phyloP scores from a whole-genome alignment of 2,797 vertebrate species.

The Hapalemur alaotrensis region DNA sequence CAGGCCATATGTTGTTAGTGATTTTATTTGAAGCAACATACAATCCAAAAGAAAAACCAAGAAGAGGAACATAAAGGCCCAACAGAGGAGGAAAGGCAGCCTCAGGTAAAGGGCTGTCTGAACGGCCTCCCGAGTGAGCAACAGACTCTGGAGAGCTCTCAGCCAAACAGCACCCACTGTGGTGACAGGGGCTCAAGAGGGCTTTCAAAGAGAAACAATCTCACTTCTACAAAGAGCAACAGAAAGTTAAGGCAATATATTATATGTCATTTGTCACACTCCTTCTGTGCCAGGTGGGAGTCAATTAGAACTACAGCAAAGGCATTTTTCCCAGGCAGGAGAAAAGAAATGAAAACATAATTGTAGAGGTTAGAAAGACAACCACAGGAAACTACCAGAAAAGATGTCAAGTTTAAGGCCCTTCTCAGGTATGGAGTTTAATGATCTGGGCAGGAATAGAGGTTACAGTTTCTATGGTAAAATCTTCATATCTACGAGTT shows the following conservation, averaged over 20 bases:
- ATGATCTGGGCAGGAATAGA: not conserved
- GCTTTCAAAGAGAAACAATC: not conserved
- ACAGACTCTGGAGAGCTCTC: not conserved
- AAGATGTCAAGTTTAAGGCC: not conserved
- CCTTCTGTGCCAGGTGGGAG: conserved; percentile 44
- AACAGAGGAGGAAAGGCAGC: conserved; percentile 61
- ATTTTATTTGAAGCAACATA: conserved; percentile 75
- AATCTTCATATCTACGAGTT: not conserved
- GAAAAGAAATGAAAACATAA: conserved; percentile 50
- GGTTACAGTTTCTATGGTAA: not conserved
- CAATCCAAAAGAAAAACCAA: conserved; percentile 57
- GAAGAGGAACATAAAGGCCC: conserved; percentile 74
- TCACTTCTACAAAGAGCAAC: not conserved
- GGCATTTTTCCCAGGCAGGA: conserved; percentile 33
- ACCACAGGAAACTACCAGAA: conserved; percentile 29
- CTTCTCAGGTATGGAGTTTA: not conserved
- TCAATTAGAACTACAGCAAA: conserved; percentile 50
- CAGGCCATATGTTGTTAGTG: conserved; percentile 81
- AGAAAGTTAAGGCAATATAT: conserved; percentile 29
- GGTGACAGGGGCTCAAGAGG: not conserved
- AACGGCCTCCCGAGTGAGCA: conserved; percentile 33
- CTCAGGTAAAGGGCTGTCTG: conserved; percentile 67
- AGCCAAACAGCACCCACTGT: not conserved
- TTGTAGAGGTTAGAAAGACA: conserved; percentile 34
- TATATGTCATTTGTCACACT: conserved; percentile 51